phyloP scores from a whole-genome alignment of 2,113 vertebrate species.

The Crotalus tigris region DNA sequence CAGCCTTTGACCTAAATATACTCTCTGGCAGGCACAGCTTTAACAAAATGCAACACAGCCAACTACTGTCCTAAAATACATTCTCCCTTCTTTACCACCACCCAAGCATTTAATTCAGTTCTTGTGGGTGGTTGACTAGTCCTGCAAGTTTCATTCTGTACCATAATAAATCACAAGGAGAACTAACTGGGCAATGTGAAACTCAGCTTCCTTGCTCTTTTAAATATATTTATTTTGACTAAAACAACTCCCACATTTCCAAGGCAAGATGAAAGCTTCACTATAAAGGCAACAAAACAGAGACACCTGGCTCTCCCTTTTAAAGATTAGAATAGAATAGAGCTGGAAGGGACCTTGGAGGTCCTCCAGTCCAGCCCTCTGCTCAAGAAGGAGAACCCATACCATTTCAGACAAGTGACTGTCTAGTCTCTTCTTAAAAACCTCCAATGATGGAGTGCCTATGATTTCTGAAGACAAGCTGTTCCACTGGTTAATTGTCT shows the following conservation, averaged over 20 bases:
- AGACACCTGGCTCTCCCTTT: not conserved
- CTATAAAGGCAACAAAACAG: not conserved
- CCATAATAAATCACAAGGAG: not conserved
- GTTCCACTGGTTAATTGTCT: too few relatives aligned
- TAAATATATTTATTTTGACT: not conserved
- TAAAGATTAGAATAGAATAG: not conserved
- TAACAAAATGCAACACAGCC: not conserved
- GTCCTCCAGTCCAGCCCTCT: too few relatives aligned
- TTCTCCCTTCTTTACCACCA: not conserved
- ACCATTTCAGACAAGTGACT: too few relatives aligned
- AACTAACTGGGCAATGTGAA: not conserved
- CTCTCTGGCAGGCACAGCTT: not conserved
- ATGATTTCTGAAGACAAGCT: too few relatives aligned
- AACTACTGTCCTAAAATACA: not conserved
- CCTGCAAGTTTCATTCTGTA: not conserved
- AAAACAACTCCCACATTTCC: not conserved
- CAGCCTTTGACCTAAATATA: not conserved
- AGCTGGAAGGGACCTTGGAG: too few relatives aligned
- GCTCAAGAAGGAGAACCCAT: too few relatives aligned
- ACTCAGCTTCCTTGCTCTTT: not conserved
- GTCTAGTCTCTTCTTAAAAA: too few relatives aligned
- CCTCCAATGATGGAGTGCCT: too few relatives aligned
- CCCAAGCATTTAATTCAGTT: not conserved
- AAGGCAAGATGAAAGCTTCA: not conserved
- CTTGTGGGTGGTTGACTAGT: not conserved